Conservation (phyloP, 2,113 vertebrate species). For the Amblyopsis rosae region DNA sequence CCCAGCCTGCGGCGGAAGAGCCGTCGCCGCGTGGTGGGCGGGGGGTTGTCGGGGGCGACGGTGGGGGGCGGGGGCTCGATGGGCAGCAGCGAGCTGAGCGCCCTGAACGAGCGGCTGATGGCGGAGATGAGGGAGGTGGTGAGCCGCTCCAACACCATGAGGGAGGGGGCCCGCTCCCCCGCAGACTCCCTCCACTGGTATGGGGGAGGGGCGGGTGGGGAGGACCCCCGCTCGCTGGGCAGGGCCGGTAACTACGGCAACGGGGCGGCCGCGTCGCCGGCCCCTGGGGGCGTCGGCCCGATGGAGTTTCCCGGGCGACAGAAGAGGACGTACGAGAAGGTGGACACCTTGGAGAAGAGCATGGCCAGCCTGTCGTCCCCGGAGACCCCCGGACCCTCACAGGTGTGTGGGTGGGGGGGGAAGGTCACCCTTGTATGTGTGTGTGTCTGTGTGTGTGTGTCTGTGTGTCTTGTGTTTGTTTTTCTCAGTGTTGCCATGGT, state of each 20-base stretch:
- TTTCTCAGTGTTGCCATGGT: background rate
- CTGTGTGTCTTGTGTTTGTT: background rate
- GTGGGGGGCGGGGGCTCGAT: conserved; percentile 80
- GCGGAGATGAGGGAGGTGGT: conserved; percentile 89
- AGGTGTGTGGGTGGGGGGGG: conserved; percentile 74
- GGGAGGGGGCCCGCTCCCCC: conserved; percentile 81
- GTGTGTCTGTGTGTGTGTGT: background rate
- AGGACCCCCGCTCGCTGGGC: conserved; percentile 72
- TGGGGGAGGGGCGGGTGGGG: conserved; percentile 47
- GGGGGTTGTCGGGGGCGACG: conserved; percentile 27
- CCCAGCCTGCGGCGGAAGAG: conserved; percentile 87
- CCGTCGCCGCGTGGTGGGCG: conserved; percentile 76
- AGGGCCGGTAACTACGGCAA: conserved; percentile 63
- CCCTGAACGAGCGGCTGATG: conserved; percentile 85
- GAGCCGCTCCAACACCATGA: conserved; percentile 81
- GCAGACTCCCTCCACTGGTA: conserved; percentile 78
- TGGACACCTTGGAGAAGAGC: conserved; percentile 86
- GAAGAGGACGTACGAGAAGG: conserved; percentile 90
- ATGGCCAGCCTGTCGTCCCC: conserved; percentile 78
- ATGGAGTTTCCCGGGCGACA: conserved; percentile 80
- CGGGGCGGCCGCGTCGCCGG: background rate
- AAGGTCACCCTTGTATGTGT: too few relatives aligned
- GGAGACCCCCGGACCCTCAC: conserved; percentile 71
- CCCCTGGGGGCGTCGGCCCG: conserved; percentile 24
- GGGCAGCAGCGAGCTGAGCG: conserved; percentile 84